Conservation (phyloP, 2,888 invertebrate genomes). For the Tetranychus piercei region DNA sequence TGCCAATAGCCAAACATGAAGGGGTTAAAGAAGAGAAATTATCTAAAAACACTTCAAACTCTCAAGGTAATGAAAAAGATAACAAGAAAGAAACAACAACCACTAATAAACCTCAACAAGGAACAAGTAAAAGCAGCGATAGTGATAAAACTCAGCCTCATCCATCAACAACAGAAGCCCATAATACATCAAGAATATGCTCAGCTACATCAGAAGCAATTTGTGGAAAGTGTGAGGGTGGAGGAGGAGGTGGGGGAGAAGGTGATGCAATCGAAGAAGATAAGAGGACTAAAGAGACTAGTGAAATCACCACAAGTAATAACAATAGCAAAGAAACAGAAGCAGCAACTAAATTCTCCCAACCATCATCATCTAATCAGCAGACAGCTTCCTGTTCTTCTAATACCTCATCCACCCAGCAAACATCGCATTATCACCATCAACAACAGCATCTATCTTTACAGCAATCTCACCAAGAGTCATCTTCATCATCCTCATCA, state of each 20-base stretch:
- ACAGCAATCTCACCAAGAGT: not conserved
- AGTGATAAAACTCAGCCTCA: not conserved
- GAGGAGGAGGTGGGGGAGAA: not conserved
- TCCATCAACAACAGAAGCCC: not conserved
- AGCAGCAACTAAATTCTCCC: not conserved
- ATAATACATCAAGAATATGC: not conserved
- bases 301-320: not conserved
- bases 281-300: not conserved
- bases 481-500: constrained; percentile 1
- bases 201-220: not conserved
- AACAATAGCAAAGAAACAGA: not conserved
- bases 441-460: constrained; percentile 4
- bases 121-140: not conserved
- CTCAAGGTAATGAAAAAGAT: not conserved
- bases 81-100: not conserved
- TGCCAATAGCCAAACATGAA: constrained; percentile 11
- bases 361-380: not conserved
- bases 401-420: not conserved
- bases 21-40: constrained; percentile 1
- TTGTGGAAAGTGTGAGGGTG: not conserved
- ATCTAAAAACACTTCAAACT: not conserved
- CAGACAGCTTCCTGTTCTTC: not conserved
- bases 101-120: not conserved
- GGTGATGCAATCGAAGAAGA: not conserved
- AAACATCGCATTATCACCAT: not conserved